Evolutionary conservation across 2,888 invertebrate species (phyloP).

Genomic region (Lycaena phlaeas): DNA sequence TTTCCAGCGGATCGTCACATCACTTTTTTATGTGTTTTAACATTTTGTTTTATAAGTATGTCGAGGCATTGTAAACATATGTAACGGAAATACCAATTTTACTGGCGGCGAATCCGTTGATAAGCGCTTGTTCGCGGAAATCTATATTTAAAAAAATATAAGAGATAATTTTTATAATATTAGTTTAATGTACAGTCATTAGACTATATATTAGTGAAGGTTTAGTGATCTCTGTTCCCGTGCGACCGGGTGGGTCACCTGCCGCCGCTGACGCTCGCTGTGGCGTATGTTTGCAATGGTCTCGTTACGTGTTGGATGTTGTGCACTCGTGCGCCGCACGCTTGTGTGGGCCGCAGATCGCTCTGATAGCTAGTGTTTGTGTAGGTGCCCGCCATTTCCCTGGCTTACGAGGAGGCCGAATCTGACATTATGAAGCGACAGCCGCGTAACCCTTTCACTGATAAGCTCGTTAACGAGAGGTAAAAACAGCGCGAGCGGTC

Average conservation of each 20-base stretch:
- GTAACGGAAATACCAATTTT: conserved; percentile 22
- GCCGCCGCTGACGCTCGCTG: background rate
- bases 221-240: no score
- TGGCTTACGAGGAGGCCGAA: conserved; percentile 98
- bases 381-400: conserved; percentile 97
- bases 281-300: conserved; percentile 24
- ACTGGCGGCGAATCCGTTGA: conserved; percentile 4
- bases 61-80: conserved; percentile 44
- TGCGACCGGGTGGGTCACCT: no score
- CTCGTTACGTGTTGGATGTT: conserved; percentile 62
- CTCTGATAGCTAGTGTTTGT: conserved; percentile 71
- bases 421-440: conserved; percentile 99
- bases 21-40: conserved; percentile 57
- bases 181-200: no score
- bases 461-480: conserved; percentile 99
- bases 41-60: conserved; percentile 52
- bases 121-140: no score
- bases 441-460: conserved; percentile 96
- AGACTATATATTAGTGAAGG: no score
- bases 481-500: conserved; percentile 72
- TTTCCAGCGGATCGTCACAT: conserved; percentile 49
- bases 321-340: conserved; percentile 43
- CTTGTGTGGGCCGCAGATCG: conserved; percentile 26
- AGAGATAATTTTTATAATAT: background rate
- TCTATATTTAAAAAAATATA: background rate